These are phyloP conservation scores for Pheosia gnoma DNA, from an alignment of 2,888 invertebrate genomes.

Conservation along the genomic window DNA sequence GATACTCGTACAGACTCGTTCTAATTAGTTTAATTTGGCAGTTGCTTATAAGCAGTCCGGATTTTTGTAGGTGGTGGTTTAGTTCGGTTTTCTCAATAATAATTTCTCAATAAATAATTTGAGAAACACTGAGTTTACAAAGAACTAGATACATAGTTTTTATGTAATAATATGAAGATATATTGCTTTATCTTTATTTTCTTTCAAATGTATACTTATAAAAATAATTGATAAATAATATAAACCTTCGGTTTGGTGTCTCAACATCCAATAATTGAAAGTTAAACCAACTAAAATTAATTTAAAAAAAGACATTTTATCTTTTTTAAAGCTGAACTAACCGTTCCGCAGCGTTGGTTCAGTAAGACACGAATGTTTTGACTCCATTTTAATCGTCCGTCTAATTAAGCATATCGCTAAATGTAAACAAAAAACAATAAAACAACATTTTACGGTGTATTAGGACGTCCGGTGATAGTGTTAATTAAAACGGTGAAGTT, in stretches of 20 bases:
- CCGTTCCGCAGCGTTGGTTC: constrained; percentile 53
- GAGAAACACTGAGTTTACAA: constrained; percentile 30
- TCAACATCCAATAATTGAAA: constrained; percentile 11
- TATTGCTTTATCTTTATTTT: too few species aligned
- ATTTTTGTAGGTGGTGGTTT: constrained; percentile 31
- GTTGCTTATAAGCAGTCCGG: constrained; percentile 33
- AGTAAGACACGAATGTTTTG: constrained; percentile 43
- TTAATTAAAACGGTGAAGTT: constrained; percentile 36
- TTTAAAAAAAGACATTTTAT: constrained; percentile 47
- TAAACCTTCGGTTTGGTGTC: not conserved
- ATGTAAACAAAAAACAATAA: constrained; percentile 51
- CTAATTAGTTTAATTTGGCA: constrained; percentile 39
- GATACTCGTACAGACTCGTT: not conserved
- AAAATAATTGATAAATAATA: too few species aligned
- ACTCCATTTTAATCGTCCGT: constrained; percentile 49
- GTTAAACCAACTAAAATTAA: constrained; percentile 33
- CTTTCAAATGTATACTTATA: too few species aligned
- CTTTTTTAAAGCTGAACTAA: constrained; percentile 42
- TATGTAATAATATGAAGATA: not conserved
- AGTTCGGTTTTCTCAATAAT: too few species aligned
- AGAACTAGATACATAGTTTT: constrained; percentile 10
- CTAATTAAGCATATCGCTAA: constrained; percentile 68
- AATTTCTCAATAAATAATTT: constrained; percentile 41
- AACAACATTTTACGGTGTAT: constrained; percentile 34
- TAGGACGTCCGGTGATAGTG: constrained; percentile 42